phyloP scores from a whole-genome alignment of 2,797 vertebrate genomes.

The Falco columbarius region DNA sequence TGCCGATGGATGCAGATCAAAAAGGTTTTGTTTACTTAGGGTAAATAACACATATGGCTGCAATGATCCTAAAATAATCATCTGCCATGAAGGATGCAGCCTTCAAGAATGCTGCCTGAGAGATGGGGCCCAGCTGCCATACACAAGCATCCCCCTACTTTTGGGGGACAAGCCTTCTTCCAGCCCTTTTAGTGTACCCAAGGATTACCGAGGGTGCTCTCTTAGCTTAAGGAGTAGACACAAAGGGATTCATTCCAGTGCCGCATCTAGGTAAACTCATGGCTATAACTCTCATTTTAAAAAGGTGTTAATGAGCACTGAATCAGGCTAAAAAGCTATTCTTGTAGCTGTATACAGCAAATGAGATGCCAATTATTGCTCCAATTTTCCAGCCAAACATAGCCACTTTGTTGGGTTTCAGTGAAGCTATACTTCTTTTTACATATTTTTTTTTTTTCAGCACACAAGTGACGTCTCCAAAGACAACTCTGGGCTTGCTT shows the following conservation, averaged over 20 bases:
- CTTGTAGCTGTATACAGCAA: neutral
- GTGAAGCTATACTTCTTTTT: neutral
- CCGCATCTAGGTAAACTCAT: neutral
- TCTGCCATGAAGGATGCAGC: fast-evolving
- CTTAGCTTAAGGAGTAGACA: neutral
- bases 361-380: neutral
- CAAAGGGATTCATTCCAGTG: neutral
- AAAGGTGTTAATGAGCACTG: neutral
- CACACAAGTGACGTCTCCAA: neutral
- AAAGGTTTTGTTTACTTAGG: neutral
- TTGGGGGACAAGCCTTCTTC: neutral
- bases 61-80: neutral
- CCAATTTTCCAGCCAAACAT: neutral
- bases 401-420: neutral
- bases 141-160: fast-evolving
- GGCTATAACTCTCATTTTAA: neutral
- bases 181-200: neutral
- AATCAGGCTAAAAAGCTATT: neutral
- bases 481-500: fast-evolving
- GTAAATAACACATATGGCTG: neutral
- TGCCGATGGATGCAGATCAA: fast-evolving
- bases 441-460: neutral
- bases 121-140: neutral
- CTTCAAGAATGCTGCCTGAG: neutral
- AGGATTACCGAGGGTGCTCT: neutral